Conservation (phyloP, 2,113 vertebrate species). For the Oncorhynchus nerka region DNA sequence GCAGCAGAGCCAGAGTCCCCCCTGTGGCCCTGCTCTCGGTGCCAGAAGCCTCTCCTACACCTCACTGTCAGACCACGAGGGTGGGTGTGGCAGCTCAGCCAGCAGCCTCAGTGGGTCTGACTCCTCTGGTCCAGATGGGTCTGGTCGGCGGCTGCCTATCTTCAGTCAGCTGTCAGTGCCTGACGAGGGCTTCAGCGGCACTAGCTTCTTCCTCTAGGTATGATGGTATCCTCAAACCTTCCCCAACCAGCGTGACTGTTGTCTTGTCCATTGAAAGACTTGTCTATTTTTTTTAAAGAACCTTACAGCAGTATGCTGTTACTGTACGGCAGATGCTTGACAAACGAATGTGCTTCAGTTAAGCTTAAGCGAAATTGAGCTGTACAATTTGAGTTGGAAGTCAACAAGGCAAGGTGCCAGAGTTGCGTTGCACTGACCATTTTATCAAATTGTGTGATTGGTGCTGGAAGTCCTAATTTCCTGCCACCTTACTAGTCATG, state of each 20-base stretch:
- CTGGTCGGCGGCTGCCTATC: constrained; percentile 77
- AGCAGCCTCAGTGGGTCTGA: constrained; percentile 83
- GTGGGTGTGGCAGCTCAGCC: constrained; percentile 72
- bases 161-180: constrained; percentile 88
- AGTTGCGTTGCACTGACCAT: not conserved
- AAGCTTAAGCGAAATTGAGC: not conserved
- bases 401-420: not conserved
- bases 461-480: not conserved
- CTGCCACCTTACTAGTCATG: constrained; percentile 10
- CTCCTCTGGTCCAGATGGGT: constrained; percentile 68
- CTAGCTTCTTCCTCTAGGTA: constrained; percentile 56
- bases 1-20: constrained; percentile 52
- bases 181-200: constrained; percentile 54
- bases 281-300: not conserved
- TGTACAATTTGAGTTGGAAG: constrained; percentile 14
- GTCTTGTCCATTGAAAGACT: not conserved
- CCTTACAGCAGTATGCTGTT: too few species aligned
- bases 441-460: constrained; percentile 32
- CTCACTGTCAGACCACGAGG: constrained; percentile 85
- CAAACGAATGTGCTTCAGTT: constrained; percentile 9
- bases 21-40: constrained; percentile 32
- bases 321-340: constrained; percentile 28
- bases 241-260: not conserved
- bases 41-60: constrained; percentile 79
- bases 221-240: not conserved